phyloP scores from a whole-genome alignment of 1,140 invertebrate species.

The Cydia fagiglandana region DNA sequence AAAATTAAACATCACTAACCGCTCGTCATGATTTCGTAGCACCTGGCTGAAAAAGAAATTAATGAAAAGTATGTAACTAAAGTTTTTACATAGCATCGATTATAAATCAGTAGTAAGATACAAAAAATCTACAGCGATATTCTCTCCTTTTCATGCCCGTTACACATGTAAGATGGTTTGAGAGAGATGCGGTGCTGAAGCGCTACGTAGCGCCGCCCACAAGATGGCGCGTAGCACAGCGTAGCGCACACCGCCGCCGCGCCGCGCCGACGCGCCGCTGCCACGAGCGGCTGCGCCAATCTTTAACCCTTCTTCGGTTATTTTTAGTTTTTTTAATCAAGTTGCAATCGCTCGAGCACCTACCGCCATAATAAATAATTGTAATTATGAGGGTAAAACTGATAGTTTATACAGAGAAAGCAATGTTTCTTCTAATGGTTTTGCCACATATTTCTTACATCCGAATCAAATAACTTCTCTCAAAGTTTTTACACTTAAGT shows the following conservation, averaged over 20 bases:
- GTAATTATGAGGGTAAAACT: no score
- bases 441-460: no score
- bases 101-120: not conserved
- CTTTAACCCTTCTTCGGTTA: no score
- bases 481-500: no score
- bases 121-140: slow-evolving; percentile 19
- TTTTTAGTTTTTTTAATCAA: no score
- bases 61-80: not conserved
- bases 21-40: not conserved
- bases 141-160: slow-evolving; percentile 49
- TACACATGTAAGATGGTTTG: slow-evolving; percentile 42
- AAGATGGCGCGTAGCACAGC: slow-evolving; percentile 61
- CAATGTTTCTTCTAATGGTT: no score
- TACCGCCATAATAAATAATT: no score
- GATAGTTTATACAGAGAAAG: no score
- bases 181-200: slow-evolving; percentile 44
- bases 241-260: slow-evolving; percentile 36
- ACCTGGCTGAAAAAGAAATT: not conserved
- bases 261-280: slow-evolving; percentile 49
- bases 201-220: slow-evolving; percentile 60
- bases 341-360: no score
- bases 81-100: not conserved
- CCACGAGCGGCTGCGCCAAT: slow-evolving; percentile 32
- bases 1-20: no score
- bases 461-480: no score